These are phyloP conservation scores for Piliocolobus tephrosceles DNA, from an alignment of 2,113 vertebrate genomes.

Conservation along the genomic window DNA sequence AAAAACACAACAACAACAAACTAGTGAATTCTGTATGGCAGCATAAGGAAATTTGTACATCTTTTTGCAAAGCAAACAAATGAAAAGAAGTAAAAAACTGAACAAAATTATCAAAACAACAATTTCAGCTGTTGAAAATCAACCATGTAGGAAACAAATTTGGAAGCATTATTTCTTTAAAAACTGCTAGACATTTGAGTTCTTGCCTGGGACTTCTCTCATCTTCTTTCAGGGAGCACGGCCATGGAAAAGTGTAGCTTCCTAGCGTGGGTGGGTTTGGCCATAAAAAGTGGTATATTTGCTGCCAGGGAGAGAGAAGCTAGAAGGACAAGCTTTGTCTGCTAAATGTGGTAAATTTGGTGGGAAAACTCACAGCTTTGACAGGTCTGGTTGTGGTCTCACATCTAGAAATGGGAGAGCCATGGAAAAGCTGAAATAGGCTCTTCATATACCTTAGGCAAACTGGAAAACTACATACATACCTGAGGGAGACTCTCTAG, in stretches of 20 bases:
- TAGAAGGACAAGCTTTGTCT: background rate
- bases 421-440: background rate
- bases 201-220: background rate
- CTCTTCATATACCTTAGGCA: background rate
- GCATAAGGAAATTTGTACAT: background rate
- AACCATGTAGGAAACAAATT: background rate
- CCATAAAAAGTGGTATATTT: background rate
- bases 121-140: slow-evolving; percentile 4
- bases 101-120: background rate
- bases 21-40: background rate
- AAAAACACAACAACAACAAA: background rate
- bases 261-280: background rate
- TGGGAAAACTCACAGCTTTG: background rate
- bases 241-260: background rate
- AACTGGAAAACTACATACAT: background rate
- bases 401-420: background rate
- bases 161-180: slow-evolving; percentile 15
- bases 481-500: background rate
- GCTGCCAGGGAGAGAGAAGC: background rate
- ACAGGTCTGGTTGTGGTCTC: background rate
- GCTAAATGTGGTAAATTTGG: background rate
- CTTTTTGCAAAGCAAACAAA: background rate
- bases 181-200: background rate
- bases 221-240: background rate
- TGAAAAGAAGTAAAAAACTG: background rate